Evolutionary conservation across 2,888 invertebrate genomes (phyloP), one percentile per base, ranked within the genome.

Genomic region (Aphidius colemani): DNA sequence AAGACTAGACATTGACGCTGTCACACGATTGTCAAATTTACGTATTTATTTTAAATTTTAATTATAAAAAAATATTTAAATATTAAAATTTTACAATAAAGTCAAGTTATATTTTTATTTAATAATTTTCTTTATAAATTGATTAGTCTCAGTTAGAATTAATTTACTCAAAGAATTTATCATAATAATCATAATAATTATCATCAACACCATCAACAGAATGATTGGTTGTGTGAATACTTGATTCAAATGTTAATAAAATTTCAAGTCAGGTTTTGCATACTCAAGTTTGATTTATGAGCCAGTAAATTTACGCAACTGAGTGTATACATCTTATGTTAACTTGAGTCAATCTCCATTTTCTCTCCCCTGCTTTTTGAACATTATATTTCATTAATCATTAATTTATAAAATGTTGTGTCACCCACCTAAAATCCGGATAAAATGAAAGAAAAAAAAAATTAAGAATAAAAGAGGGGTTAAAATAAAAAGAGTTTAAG

Each of bases 1-100:
- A 66, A 66, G 64, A 61, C 59, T n/a, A 13, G 44, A 56, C 43
- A 18, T 46, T 53, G 58, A 63, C 59, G 7, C 59, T 41, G 55
- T 57, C 65, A 61, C 44, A 56, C 59, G 50, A 51, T n/a, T 41
- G 43, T 11, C 55, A 9, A n/a, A 51, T 61, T 57, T 53, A 13
- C 61, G 62, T 61, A 55, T 62, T 59, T 59, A 58, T 53, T 49
- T 30, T 10, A 57, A 6, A 46, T 46, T 46, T n/a, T 30, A 57
- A 40, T 56, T 44, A 57, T 43, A 7, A 40, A n/a, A 30, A 44
- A 30, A 9, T 58, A 11, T 6, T 46, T 1, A 55, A 18, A 30
- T 7, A 43, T 41, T 55, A 6, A 3, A 49, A 49, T 4, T n/a
- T 9, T n/a, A 53, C 40, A n/a, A 10, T 41, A 8, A 41, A n/a